Base-by-base conservation (phyloP, 2,888 invertebrate genomes). In the Nasonia oneida region DNA sequence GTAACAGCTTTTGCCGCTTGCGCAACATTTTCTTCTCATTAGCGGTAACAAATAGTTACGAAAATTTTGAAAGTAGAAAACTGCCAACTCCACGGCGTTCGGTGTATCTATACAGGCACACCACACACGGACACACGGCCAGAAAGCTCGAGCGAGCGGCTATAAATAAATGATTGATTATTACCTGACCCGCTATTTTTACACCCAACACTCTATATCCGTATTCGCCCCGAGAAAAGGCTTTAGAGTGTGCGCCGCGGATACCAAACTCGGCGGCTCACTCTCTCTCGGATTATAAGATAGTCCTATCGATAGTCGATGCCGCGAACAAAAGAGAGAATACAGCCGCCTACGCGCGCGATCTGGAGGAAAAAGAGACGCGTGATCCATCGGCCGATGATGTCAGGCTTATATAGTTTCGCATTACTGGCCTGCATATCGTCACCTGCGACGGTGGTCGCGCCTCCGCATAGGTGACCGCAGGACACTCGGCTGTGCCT, bases 381-480 rank as follows among this genome's bases (percentile, higher is more conserved):
- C 6, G 12, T 18, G 61, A 61, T 77, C 70, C 50, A 70, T 83
- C 77, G 70, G 57, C 67, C 77, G 76, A 71, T 83, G 83, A 83
- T 42, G 70, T 83, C 70, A 83, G 70, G 53, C 61, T 18, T 37
- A 5, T 37, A 5, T 67, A 39, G 39, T 77, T 83, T 70, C n/a
- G 83, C 70, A 42, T 53, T 67, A 42, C 39, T 29, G 50, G 50
- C 67, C 50, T 76, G 50, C 33, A 76, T 39, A 57, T 57, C 29
- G 77, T 57, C 57, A 70, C 29, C 83, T 83, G 83, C 75, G 47
- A 76, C 15, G 15, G 15, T 53, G 53, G 37, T 50, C 18, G n/a
- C 70, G 23, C 29, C 64, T 64, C 18, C 23, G 33, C 37, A 37
- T 33, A 12, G 23, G 14, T n/a, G 15, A 70, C 74, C 23, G 74